Conservation (phyloP, 2,888 invertebrate genomes). For the Coremacera marginata region DNA sequence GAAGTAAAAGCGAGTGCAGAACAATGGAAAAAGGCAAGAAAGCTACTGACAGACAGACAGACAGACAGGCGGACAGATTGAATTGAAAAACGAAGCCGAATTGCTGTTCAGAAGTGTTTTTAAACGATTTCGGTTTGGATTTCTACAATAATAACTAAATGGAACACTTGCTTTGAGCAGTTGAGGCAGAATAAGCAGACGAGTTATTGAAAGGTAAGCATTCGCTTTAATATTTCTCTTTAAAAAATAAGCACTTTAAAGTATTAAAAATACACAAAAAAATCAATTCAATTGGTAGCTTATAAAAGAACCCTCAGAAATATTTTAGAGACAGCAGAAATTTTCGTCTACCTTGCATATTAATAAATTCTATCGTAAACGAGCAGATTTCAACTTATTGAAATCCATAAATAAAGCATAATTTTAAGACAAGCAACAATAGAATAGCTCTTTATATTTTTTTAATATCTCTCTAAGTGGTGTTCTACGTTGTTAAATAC, state of each 20-base stretch:
- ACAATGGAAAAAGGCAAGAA: not conserved
- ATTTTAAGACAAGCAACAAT: too few species aligned
- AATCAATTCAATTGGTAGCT: too few species aligned
- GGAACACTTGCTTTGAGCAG: not conserved
- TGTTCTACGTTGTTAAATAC: constrained; percentile 2
- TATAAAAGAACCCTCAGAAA: too few species aligned
- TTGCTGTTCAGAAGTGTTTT: not conserved
- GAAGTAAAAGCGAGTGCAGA: not conserved
- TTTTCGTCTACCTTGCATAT: not conserved
- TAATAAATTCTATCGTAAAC: not conserved
- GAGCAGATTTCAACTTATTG: constrained; percentile 2
- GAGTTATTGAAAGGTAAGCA: too few species aligned
- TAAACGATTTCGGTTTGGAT: not conserved
- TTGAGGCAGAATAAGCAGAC: too few species aligned
- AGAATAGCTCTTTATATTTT: too few species aligned
- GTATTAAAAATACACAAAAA: too few species aligned
- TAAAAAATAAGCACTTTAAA: too few species aligned
- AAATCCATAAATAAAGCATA: not conserved
- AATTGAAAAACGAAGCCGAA: not conserved
- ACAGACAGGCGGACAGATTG: not conserved
- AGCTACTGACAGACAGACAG: not conserved
- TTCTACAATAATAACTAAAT: not conserved
- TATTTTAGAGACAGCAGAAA: not conserved
- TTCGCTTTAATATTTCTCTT: too few species aligned
- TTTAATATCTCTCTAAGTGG: not conserved